Evolutionary conservation across 2,888 invertebrate species (phyloP).

Genomic region (Odontothrips loti): DNA sequence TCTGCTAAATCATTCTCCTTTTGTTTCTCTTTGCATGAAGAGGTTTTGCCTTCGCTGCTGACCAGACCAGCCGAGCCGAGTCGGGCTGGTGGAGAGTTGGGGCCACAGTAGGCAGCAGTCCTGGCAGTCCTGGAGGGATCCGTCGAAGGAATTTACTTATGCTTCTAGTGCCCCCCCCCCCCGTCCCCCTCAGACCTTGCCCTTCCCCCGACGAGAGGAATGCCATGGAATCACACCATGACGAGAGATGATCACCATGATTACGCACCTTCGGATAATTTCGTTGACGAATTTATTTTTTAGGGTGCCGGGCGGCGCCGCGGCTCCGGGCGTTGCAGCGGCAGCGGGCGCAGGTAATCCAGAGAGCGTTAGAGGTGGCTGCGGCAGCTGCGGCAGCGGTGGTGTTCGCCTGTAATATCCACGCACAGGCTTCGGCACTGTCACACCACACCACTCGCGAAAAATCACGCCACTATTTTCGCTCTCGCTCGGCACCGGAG

Average conservation of each 20-base stretch:
- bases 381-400: neutral
- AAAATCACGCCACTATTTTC: no score
- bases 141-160: conserved; percentile 5
- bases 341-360: neutral
- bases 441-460: neutral
- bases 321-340: neutral
- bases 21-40: conserved; percentile 19
- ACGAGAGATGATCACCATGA: neutral
- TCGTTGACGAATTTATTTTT: neutral
- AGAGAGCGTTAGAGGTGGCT: neutral
- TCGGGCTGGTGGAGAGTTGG: neutral
- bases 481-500: no score
- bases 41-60: neutral
- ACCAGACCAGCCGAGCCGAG: neutral
- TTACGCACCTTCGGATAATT: neutral
- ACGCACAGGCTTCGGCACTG: neutral
- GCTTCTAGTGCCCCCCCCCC: neutral
- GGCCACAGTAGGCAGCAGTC: neutral
- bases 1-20: conserved; percentile 17
- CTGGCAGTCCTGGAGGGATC: neutral
- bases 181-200: neutral
- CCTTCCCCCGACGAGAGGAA: neutral
- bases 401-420: neutral
- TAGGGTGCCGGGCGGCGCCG: neutral
- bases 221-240: neutral